Evolutionary conservation across 2,797 vertebrate species (phyloP).

Genomic region (Catostomus latipinnis): DNA sequence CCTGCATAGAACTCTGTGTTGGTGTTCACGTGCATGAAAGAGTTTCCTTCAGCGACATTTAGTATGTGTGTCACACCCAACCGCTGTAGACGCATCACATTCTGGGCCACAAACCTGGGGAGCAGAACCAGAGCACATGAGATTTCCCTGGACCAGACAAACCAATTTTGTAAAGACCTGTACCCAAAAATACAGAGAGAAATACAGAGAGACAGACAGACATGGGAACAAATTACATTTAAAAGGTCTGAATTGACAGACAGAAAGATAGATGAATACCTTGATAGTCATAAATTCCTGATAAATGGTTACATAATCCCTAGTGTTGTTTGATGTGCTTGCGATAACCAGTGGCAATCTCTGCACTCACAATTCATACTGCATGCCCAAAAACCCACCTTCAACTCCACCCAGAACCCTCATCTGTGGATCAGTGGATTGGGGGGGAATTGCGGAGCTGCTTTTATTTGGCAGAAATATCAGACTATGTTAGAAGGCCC

Average conservation of each 20-base stretch:
- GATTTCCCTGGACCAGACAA: constrained; percentile 22
- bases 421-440: constrained; percentile 49
- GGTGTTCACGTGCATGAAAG: constrained; percentile 99
- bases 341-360: neutral
- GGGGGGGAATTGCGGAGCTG: constrained; percentile 57
- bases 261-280: neutral
- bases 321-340: constrained; percentile 1
- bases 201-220: neutral
- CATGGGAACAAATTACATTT: neutral
- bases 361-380: neutral
- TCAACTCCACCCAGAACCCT: constrained; percentile 14
- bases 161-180: neutral
- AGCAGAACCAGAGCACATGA: constrained; percentile 41
- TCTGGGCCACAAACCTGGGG: constrained; percentile 91
- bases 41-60: constrained; percentile 94
- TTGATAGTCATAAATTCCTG: constrained; percentile 20
- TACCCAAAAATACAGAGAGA: neutral
- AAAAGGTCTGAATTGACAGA: too few species aligned
- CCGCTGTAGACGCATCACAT: constrained; percentile 88
- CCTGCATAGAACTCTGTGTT: constrained; percentile 90
- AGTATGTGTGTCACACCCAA: constrained; percentile 94
- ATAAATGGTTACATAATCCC: neutral
- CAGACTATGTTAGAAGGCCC: constrained; percentile 54
- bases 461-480: constrained; percentile 59
- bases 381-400: neutral